These are phyloP conservation scores for Zeus faber DNA, from an alignment of 2,113 vertebrate genomes.

Conservation along the genomic window DNA sequence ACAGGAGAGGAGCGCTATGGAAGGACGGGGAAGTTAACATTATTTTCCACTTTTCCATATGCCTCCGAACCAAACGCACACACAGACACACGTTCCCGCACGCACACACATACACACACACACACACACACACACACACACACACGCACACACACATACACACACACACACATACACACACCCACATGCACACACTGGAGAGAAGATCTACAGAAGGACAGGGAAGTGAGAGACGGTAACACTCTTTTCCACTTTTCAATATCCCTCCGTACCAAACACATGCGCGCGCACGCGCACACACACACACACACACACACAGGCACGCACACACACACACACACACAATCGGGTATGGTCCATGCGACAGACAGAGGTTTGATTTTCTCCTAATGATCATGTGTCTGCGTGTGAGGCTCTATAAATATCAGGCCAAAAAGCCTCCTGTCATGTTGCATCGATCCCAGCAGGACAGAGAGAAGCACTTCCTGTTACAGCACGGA, in stretches of 20 bases:
- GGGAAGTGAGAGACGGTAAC: conserved; percentile 41
- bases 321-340: conserved; percentile 1
- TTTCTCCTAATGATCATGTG: conserved; percentile 56
- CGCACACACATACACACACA: conserved; percentile 5
- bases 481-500: too few species aligned
- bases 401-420: conserved; percentile 54
- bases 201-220: conserved; percentile 19
- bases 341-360: neutral
- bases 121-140: too few species aligned
- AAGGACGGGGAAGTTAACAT: too few species aligned
- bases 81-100: conserved; percentile 10
- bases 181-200: too few species aligned
- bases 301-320: conserved; percentile 9
- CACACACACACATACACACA: too few species aligned
- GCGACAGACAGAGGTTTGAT: conserved; percentile 34
- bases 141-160: too few species aligned
- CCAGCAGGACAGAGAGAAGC: too few species aligned
- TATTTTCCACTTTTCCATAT: too few species aligned
- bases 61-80: neutral
- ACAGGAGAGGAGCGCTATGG: conserved; percentile 14
- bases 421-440: conserved; percentile 21
- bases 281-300: conserved; percentile 16
- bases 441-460: too few species aligned
- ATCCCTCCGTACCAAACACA: conserved; percentile 22
- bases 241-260: conserved; percentile 64